These are phyloP conservation scores for Cyphomyrmex costatus DNA, from an alignment of 1,140 invertebrate species.

Conservation along the genomic window DNA sequence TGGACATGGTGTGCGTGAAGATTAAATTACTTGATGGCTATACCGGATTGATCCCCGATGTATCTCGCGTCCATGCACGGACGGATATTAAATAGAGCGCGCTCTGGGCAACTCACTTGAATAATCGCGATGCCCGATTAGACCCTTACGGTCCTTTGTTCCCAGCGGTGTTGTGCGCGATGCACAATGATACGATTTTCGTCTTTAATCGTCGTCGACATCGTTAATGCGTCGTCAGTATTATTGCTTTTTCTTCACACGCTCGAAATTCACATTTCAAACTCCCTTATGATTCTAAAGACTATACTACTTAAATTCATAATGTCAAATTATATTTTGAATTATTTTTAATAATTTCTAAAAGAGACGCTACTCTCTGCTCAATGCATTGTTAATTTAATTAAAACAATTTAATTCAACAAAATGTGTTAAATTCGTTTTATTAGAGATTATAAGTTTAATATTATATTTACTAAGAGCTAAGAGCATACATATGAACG, in stretches of 20 bases:
- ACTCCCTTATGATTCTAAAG: not conserved
- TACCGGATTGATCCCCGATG: slow-evolving; percentile 67
- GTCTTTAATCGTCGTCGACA: not conserved
- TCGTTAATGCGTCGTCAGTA: not conserved
- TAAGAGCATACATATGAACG: too few species aligned
- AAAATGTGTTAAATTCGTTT: too few species aligned
- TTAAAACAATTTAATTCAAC: too few species aligned
- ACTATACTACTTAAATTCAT: too few species aligned
- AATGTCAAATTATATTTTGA: too few species aligned
- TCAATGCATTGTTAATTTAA: too few species aligned
- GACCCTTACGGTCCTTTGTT: slow-evolving; percentile 9
- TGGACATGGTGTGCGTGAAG: slow-evolving; percentile 37
- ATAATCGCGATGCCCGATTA: slow-evolving; percentile 47
- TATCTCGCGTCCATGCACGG: slow-evolving; percentile 64
- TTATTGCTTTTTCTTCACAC: not conserved
- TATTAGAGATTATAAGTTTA: too few species aligned
- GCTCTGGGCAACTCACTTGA: slow-evolving; percentile 22
- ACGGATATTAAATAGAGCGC: slow-evolving; percentile 69
- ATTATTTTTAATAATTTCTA: too few species aligned
- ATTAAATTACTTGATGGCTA: slow-evolving; percentile 71
- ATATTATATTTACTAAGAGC: too few species aligned
- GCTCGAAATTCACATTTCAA: not conserved
- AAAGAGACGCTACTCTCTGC: too few species aligned
- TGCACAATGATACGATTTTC: slow-evolving; percentile 1
- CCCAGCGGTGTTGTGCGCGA: not conserved